Evolutionary conservation across 92 coral and sea anemone species (phyloP).

Genomic region (Montipora capitata): DNA sequence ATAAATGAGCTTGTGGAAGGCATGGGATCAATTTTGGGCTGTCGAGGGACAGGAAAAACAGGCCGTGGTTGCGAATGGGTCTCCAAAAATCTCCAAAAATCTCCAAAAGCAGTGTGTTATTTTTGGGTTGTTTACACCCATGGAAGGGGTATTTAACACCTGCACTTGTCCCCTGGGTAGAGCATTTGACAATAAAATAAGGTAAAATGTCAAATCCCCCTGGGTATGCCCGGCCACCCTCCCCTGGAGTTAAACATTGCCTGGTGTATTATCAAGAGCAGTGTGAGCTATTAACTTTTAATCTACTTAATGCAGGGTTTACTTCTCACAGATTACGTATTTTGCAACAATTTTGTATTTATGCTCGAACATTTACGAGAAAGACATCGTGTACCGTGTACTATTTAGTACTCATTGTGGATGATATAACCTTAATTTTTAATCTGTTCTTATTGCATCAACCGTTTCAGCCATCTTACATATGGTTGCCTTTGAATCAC

Average conservation of each 20-base stretch:
- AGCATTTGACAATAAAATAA: neutral
- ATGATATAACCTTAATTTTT: neutral
- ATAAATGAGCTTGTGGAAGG: neutral
- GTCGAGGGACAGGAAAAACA: neutral
- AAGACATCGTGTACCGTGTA: neutral
- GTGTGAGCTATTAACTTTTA: neutral
- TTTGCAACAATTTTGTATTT: neutral
- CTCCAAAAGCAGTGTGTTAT: neutral
- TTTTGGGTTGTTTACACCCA: neutral
- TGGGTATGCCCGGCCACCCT: slow-evolving; percentile 24
- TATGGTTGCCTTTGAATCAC: neutral
- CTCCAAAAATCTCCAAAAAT: too few relatives aligned
- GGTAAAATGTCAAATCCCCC: slow-evolving; percentile 19
- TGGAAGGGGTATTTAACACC: slow-evolving; percentile 19
- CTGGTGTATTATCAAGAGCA: neutral
- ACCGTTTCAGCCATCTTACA: neutral
- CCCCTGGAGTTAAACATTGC: slow-evolving; percentile 1
- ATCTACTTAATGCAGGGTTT: neutral
- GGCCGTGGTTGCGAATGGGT: neutral
- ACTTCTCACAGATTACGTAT: neutral
- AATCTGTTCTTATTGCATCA: neutral
- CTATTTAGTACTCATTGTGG: neutral
- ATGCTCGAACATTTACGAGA: neutral
- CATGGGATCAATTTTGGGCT: neutral
- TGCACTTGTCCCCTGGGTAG: slow-evolving; percentile 14